phyloP scores from a whole-genome alignment of 2,888 invertebrate species.

The Athetis lepigone region DNA sequence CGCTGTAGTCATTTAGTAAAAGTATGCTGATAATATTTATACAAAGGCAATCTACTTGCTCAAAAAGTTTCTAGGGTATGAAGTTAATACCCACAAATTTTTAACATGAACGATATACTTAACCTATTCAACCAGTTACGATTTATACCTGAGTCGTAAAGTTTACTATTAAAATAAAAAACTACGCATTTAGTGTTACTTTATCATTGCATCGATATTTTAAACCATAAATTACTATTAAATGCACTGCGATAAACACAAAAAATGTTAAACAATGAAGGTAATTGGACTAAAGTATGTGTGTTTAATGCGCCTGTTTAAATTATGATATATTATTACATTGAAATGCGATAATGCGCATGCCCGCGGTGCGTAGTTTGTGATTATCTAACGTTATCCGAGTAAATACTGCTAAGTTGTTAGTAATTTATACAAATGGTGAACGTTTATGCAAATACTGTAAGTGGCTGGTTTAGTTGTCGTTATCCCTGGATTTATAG shows the following conservation, averaged over 20 bases:
- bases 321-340: constrained; percentile 31
- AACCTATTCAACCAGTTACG: too few species aligned
- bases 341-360: constrained; percentile 44
- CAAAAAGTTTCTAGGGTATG: too few species aligned
- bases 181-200: too few species aligned
- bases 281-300: constrained; percentile 20
- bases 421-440: constrained; percentile 11
- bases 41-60: too few species aligned
- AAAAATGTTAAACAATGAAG: constrained; percentile 21
- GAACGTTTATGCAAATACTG: constrained; percentile 14
- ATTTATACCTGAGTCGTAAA: too few species aligned
- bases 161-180: too few species aligned
- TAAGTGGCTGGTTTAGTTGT: constrained; percentile 24
- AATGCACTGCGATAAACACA: constrained; percentile 2
- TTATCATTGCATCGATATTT: not conserved
- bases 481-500: not conserved
- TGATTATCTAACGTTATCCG: constrained; percentile 31
- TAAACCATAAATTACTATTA: not conserved
- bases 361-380: constrained; percentile 17
- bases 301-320: constrained; percentile 37
- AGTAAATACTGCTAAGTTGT: constrained; percentile 17
- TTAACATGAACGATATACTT: too few species aligned
- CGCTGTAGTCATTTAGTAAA: too few species aligned
- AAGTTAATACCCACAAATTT: too few species aligned
- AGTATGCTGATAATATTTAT: too few species aligned